Evolutionary conservation across 2,797 vertebrate species (phyloP), one percentile per base, ranked within the genome.

Genomic region (Tapera naevia): DNA sequence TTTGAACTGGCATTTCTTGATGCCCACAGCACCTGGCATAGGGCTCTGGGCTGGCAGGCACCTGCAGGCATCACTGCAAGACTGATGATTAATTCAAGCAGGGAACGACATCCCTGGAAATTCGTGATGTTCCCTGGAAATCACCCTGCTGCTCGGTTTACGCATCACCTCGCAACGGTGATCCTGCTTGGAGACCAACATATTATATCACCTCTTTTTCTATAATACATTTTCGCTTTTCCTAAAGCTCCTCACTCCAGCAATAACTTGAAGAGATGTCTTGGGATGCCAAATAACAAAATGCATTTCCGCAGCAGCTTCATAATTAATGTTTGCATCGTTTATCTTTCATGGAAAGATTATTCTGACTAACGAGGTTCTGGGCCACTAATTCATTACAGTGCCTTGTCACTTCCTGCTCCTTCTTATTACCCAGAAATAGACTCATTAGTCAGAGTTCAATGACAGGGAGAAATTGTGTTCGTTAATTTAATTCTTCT

Each of bases 401-500:
- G 94, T 97, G 97, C 97, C 97, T 97, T 98, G 98, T 98, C 98
- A 98, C 97, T 98, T 98, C 97, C 97, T 98, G 97, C 97, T 97
- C 97, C 97, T 97, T 98, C 97, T 98, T 98, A 98, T 98, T 98
- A 98, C 97, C 97, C 97, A 98, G 98, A 97, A 98, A 98, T 97
- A 98, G 98, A 98, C 97, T 98, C 98, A 98, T 98, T 98, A 98
- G 98, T 98, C 97, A 98, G 97, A 98, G 98, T 98, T 98, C 98
- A 98, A 78, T 98, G 98, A 98, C 98, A 97, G 97, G 96, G 97
- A 98, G 97, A 98, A 98, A 98, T 98, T 98, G 97, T 98, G 95
- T 98, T 97, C 94, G 70, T 97, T 98, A 98, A 98, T 98, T 98
- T 97, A 98, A 98, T 98, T 98, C 97, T 93, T 94, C 93, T 92